Evolutionary conservation across 92 coral and sea anemone genomes (phyloP), one percentile per base, ranked within the genome.

Genomic region (Muricea muricata): DNA sequence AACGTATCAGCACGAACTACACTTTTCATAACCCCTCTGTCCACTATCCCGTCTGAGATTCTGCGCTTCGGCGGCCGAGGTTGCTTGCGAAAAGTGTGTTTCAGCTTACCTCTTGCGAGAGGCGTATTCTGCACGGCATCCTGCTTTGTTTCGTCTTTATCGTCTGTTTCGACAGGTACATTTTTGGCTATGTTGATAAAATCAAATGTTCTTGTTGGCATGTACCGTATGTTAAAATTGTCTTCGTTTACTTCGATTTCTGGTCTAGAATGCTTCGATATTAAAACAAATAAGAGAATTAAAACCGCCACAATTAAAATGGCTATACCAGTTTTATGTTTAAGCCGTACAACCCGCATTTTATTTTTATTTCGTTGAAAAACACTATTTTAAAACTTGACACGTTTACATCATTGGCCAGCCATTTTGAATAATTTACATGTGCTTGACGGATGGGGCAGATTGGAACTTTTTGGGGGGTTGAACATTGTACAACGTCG

Each of bases 311-410:
- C 39, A 75, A 48, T 13, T 26, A 47, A 31, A 21, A 75, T 26
- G 52, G 65, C 80, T 47, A 75, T 14, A 6, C 80, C 65, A 47
- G 80, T 45, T 31, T 75, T 75, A 6, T 26, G 65, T 75, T 75
- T 75, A 47, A 75, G 48, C 35, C 80, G 80, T 15, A 75, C 65
- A 12, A 75, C 80, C 14, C 80, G 80, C 80, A 75, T 75, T 52
- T 8, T 75, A 6, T 29, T 2, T 31, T 11, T 3, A 50, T 14
- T 33, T 41, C n/a, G 13, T 0, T 6, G 13, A 42, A 42, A 41
- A 41, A 18, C 7, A 13, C 3, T 11, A 57, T 57, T 57, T 28
- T 63, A 28, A 26, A 37, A 63, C 21, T 63, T 30, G 70, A 40
- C 55, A 73, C 55, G 55, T 73, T 73, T 25, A 12, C 35, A 15